A percentile compares a stretch with the other conserved stretches of the same genome.
Conservation (phyloP, 2,113 vertebrate genomes). For the Petrocephalus zakoni region DNA sequence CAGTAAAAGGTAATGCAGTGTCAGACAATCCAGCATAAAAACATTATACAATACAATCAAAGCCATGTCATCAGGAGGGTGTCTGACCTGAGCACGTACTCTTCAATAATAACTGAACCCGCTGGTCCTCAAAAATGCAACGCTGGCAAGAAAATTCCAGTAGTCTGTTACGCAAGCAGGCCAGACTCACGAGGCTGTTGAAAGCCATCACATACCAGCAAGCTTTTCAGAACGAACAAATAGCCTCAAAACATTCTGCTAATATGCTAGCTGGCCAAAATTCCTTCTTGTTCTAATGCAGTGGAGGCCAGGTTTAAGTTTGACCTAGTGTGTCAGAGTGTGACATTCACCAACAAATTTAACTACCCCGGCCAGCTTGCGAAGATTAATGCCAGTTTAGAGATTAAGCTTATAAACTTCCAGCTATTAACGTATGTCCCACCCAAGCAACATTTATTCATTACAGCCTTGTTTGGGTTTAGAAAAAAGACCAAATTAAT, state of each 20-base stretch:
- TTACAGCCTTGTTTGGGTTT: background rate
- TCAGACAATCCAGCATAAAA: background rate
- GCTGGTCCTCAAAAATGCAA: background rate
- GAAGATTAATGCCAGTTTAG: background rate
- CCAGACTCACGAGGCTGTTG: background rate
- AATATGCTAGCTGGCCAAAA: background rate
- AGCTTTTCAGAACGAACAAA: background rate
- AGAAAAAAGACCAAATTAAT: background rate
- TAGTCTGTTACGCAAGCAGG: background rate
- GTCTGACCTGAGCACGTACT: background rate
- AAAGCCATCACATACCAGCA: background rate
- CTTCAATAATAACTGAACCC: background rate
- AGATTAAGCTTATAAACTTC: background rate
- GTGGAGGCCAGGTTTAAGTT: background rate
- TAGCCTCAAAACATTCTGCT: background rate
- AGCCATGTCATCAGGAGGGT: background rate
- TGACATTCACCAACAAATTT: background rate
- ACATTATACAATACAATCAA: background rate
- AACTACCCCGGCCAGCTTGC: background rate
- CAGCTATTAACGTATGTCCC: background rate
- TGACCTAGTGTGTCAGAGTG: background rate
- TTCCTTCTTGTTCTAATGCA: background rate
- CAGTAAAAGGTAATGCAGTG: background rate
- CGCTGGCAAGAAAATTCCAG: background rate
- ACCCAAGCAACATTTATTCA: background rate